Percentiles rank a stretch among this genome's conserved stretches.
These are phyloP conservation scores for Conchocele bisecta DNA, from an alignment of 2,888 invertebrate species.

Conservation along the genomic window DNA sequence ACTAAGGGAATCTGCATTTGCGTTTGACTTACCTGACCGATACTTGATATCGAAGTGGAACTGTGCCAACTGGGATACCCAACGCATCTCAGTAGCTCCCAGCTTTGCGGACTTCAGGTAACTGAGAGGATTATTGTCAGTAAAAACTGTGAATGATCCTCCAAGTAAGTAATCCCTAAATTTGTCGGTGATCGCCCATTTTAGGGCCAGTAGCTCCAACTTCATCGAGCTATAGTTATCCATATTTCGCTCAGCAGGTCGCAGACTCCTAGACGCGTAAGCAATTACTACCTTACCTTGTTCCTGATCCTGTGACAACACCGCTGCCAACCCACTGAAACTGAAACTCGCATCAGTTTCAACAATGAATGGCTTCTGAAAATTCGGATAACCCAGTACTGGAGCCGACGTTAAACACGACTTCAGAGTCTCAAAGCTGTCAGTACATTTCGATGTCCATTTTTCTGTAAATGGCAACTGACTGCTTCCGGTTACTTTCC, in stretches of 20 bases:
- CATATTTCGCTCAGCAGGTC: constrained; percentile 43
- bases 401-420: constrained; percentile 38
- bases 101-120: constrained; percentile 46
- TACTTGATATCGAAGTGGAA: constrained; percentile 56
- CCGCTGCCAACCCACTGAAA: constrained; percentile 47
- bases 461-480: too few relatives aligned
- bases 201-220: constrained; percentile 54
- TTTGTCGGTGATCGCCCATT: constrained; percentile 57
- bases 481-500: too few relatives aligned
- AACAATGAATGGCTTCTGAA: constrained; percentile 45
- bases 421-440: constrained; percentile 45
- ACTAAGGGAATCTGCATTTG: constrained; percentile 51
- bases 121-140: constrained; percentile 47
- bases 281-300: constrained; percentile 28
- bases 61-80: constrained; percentile 50
- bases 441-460: constrained; percentile 32
- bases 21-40: constrained; percentile 42
- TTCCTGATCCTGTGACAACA: constrained; percentile 55
- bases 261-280: constrained; percentile 54
- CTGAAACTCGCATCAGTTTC: constrained; percentile 58
- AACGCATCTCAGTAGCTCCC: constrained; percentile 56
- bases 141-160: constrained; percentile 35
- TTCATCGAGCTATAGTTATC: constrained; percentile 55
- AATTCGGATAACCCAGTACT: constrained; percentile 58
- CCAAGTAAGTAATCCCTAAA: constrained; percentile 47